Evolutionary conservation across 2,888 invertebrate genomes (phyloP).

Genomic region (Scaptomyza tumidula): DNA sequence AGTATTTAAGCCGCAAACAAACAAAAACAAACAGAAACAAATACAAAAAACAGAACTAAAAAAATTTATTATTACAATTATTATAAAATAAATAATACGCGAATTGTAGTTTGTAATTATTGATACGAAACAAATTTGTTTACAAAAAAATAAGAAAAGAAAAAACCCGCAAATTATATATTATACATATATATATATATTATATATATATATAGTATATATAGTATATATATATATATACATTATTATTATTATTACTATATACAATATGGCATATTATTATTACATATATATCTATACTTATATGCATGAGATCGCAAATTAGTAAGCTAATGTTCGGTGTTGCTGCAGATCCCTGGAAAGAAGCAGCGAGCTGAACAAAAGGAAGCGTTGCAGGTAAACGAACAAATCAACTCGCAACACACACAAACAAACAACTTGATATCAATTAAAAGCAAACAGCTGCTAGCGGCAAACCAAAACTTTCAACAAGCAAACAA

Average conservation of each 20-base stretch:
- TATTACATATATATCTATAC: slow-evolving; percentile 66
- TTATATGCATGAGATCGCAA: slow-evolving; percentile 54
- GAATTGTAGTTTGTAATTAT: slow-evolving; percentile 79
- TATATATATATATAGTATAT: slow-evolving; percentile 43
- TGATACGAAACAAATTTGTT: slow-evolving; percentile 74
- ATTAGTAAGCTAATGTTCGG: slow-evolving; percentile 54
- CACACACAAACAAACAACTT: slow-evolving; percentile 39
- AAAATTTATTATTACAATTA: slow-evolving; percentile 70
- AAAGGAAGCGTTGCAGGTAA: slow-evolving; percentile 15
- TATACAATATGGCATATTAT: slow-evolving; percentile 76
- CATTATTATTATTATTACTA: slow-evolving; percentile 77
- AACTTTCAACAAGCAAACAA: slow-evolving; percentile 46
- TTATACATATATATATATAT: slow-evolving; percentile 44
- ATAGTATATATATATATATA: slow-evolving; percentile 50
- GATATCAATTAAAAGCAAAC: slow-evolving; percentile 75
- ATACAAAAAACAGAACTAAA: slow-evolving; percentile 54
- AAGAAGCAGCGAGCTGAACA: background rate
- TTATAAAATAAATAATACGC: slow-evolving; percentile 59
- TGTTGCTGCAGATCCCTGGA: slow-evolving; percentile 36
- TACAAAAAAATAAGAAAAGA: slow-evolving; percentile 62
- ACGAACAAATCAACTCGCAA: slow-evolving; percentile 9
- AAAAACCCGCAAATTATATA: slow-evolving; percentile 67
- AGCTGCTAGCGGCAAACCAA: slow-evolving; percentile 74
- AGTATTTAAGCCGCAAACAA: slow-evolving; percentile 79
- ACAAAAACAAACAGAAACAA: slow-evolving; percentile 43